Evolutionary conservation across 2,113 vertebrate genomes (phyloP).

Genomic region (Lepus timidus): DNA sequence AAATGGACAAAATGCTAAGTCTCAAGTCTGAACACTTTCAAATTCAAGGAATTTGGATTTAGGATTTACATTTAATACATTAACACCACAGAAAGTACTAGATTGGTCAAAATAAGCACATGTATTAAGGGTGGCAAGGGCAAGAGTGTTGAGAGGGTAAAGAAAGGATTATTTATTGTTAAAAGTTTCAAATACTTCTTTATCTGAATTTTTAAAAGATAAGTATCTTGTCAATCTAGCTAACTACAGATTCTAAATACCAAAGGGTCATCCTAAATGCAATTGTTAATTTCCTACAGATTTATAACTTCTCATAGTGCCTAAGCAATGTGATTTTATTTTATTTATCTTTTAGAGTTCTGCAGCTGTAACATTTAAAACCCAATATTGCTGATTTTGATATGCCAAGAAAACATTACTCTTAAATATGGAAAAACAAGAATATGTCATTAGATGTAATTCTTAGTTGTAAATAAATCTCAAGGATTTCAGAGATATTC

Average conservation of each 20-base stretch:
- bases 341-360: constrained; percentile 47
- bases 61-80: constrained; percentile 58
- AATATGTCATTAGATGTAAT: constrained; percentile 61
- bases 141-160: constrained; percentile 12
- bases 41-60: constrained; percentile 33
- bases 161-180: constrained; percentile 45
- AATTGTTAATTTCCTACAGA: constrained; percentile 35
- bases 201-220: constrained; percentile 31
- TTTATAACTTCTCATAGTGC: constrained; percentile 60
- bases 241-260: constrained; percentile 54
- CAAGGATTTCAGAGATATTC: constrained; percentile 19
- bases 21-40: constrained; percentile 61
- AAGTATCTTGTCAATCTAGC: constrained; percentile 51
- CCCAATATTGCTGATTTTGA: constrained; percentile 64
- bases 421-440: constrained; percentile 31
- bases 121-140: background rate
- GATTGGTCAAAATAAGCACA: constrained; percentile 36
- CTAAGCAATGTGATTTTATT: constrained; percentile 62
- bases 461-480: constrained; percentile 69
- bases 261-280: constrained; percentile 43
- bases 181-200: constrained; percentile 46
- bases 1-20: background rate
- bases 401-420: constrained; percentile 62
- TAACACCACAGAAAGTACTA: constrained; percentile 52
- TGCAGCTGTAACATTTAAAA: constrained; percentile 41